Base-by-base conservation (phyloP, 2,113 vertebrate genomes). In the Edolisoma coerulescens region DNA sequence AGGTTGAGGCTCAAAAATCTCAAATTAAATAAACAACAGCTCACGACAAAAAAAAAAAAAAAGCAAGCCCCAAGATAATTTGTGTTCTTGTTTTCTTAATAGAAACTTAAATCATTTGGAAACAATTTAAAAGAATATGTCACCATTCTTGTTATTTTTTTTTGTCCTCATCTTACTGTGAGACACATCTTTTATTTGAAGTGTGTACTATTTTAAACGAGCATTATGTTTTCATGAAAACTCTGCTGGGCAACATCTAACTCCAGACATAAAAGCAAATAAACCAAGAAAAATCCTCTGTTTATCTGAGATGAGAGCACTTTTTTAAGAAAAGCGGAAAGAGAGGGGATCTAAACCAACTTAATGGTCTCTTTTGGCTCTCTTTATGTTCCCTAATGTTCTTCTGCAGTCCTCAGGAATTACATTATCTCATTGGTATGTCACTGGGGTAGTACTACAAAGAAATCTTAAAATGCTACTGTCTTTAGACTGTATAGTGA, bases 251-350 rank as follows among this genome's bases (percentile, higher is more conserved):
- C 85, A 70, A 21, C 65, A 19, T 80, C 60, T 76, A 73, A 49
- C 50, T 90, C 59, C 83, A 95, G 95, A 90, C 79, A 84, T 41
- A 70, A 93, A 95, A 88, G 59, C 70, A 95, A 95, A 95, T 85
- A 94, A 97, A 93, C 74, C 16, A 85, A 79, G 70, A 82, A 75
- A 89, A n/a, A 1, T 7, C 19, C 39, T 63, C 47, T 93, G 44
- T 84, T 94, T 88, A 54, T 92, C 35, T 88, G 61, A 90, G 78
- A 90, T 76, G 70, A 93, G 70, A 91, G 17, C 14, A 20, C 5
- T 39, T 88, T 86, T 63, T 61, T 47, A 24, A 30, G 13, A 52
- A 54, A 61, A 7, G 39, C 9, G 39, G 27, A 35, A 32, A n/a
- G 50, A 37, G 30, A 61, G 57, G 15, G 35, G 24, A 28, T 86